Base-by-base conservation (phyloP, 2,888 invertebrate genomes). In the Polia nebulosa region DNA sequence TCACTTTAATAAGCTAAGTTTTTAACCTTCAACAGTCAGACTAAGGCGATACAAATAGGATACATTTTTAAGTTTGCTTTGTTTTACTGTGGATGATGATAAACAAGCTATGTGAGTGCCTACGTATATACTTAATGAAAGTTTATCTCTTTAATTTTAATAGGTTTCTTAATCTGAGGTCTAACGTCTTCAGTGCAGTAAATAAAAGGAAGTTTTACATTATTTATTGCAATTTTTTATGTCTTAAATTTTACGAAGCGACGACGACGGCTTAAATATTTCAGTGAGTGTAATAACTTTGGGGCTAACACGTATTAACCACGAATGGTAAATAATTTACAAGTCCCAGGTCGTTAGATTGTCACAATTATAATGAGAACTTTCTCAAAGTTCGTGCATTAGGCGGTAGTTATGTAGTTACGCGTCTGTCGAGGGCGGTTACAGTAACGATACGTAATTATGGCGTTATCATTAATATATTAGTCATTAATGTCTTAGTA, bases 311-410 rank as follows among this genome's bases (percentile, higher is more conserved):
- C 25, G 39, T 61, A 20, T 17, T 49, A 61, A 39, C 59, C 2
- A 22, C 13, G 25, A 72, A 61, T 61, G 17, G 62, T 39, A 20
- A 49, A 49, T 72, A 32, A 34, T 49, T 27, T 7, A 72, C 0
- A 17, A 32, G 13, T 59, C 36, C 45, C 66, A 60, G 45, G 36
- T 72, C 32, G 73, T 49, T 61, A 39, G 0, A 39, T 8, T 68
- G 47, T 25, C 11, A 32, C 47, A 34, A 39, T 39, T 62, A 27
- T 34, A 73, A 62, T 20, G 72, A 49, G 32, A 49, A 49, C 15
- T 49, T 32, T 25, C 32, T n/a, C 73, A 5, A 72, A 68, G 20
- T 68, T 20, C 39, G 62, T 13, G 20, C 73, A 27, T 73, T 72
- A 61, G 44, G 27, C 22, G 36, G 15, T 22, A 57, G 41, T 57